Percentiles rank a stretch among this genome's conserved stretches.
These are phyloP conservation scores for Galemys pyrenaicus DNA, from an alignment of 2,113 vertebrate species.

Conservation along the genomic window DNA sequence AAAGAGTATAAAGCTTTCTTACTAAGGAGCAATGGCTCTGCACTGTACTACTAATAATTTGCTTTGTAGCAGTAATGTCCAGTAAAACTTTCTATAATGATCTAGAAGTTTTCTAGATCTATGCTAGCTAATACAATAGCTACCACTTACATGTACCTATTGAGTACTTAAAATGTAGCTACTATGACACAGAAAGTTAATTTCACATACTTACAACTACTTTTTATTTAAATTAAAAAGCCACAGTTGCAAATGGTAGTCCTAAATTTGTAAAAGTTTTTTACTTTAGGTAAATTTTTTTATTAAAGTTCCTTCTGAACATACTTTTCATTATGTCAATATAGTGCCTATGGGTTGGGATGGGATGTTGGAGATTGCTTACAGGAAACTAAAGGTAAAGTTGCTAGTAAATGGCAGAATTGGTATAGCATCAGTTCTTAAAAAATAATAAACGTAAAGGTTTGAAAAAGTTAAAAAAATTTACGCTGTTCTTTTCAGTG, in stretches of 20 bases:
- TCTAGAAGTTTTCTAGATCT: not conserved
- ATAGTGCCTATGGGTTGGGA: not conserved
- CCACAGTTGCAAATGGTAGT: not conserved
- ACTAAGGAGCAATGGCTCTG: not conserved
- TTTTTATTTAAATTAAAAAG: not conserved
- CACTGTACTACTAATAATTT: not conserved
- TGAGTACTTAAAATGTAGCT: not conserved
- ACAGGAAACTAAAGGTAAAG: not conserved
- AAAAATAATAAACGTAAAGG: not conserved
- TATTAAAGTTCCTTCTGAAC: constrained; percentile 2
- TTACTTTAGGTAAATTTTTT: too few species aligned
- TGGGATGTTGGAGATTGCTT: not conserved
- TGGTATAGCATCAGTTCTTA: not conserved
- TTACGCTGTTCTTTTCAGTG: not conserved
- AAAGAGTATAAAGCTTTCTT: not conserved
- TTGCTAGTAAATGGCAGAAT: not conserved
- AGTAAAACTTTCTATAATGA: not conserved
- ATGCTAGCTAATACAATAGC: not conserved
- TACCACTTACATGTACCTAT: not conserved
- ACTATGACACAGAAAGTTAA: not conserved
- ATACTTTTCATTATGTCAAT: not conserved
- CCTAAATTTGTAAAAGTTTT: not conserved
- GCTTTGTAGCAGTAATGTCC: not conserved
- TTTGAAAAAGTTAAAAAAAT: constrained; percentile 39
- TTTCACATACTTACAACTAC: not conserved